Evolutionary conservation across 2,797 vertebrate species (phyloP).

Genomic region (Petrocephalus schoutedeni): DNA sequence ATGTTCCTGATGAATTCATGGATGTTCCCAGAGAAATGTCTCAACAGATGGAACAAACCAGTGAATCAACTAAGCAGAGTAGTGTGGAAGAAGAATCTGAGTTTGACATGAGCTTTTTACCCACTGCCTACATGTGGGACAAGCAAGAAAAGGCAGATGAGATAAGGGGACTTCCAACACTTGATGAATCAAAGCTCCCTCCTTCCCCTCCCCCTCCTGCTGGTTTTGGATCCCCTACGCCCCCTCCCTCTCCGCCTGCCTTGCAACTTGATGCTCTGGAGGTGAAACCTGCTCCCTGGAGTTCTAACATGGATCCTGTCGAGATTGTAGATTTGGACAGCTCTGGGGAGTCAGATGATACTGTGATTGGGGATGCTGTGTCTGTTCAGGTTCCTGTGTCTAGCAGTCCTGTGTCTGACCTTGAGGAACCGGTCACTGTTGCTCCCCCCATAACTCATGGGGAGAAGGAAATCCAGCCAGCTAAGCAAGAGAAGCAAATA

Average conservation of each 20-base stretch:
- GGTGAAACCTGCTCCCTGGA: constrained; percentile 33
- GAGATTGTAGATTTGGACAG: constrained; percentile 71
- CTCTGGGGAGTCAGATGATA: constrained; percentile 84
- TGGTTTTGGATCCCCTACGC: constrained; percentile 44
- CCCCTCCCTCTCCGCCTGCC: constrained; percentile 15
- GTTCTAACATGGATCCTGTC: constrained; percentile 44
- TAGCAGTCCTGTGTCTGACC: constrained; percentile 15
- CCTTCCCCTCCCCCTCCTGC: constrained; percentile 45
- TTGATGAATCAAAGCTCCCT: constrained; percentile 32
- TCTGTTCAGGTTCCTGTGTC: constrained; percentile 20
- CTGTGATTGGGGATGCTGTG: constrained; percentile 72
- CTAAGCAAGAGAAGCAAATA: constrained; percentile 47
- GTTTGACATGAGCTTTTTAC: constrained; percentile 67
- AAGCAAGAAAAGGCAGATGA: constrained; percentile 53
- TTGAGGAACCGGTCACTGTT: constrained; percentile 8
- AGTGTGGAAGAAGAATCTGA: constrained; percentile 57
- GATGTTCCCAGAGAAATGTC: constrained; percentile 49
- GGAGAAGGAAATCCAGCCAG: constrained; percentile 36
- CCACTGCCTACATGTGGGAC: constrained; percentile 67
- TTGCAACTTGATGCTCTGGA: constrained; percentile 18
- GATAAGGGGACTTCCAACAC: constrained; percentile 28
- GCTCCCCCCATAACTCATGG: constrained; percentile 24
- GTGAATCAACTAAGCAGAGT: constrained; percentile 43
- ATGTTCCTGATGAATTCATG: constrained; percentile 62
- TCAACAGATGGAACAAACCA: constrained; percentile 34